Conservation (phyloP, 2,113 vertebrate genomes). For the Callipepla californica region DNA sequence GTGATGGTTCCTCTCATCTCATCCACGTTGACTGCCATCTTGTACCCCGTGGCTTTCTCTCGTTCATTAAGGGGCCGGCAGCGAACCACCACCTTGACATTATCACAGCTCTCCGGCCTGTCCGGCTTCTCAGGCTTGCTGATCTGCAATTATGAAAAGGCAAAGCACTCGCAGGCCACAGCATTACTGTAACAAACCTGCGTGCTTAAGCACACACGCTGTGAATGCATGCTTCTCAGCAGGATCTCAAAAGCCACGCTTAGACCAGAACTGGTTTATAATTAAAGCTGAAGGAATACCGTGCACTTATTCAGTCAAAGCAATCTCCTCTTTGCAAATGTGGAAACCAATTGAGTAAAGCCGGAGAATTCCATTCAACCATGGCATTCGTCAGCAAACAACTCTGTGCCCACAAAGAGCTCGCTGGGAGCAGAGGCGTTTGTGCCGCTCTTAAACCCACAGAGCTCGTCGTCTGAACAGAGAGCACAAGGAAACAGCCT, state of each 20-base stretch:
- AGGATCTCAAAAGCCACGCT: neutral
- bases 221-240: rapidly evolving
- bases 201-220: neutral
- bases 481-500: neutral
- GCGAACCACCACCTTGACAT: constrained; percentile 96
- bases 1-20: constrained; percentile 96
- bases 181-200: rapidly evolving
- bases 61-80: constrained; percentile 95
- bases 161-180: neutral
- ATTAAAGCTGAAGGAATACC: neutral
- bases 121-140: constrained; percentile 90
- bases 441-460: rapidly evolving
- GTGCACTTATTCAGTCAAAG: rapidly evolving
- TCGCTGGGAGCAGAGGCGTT: neutral
- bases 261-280: neutral
- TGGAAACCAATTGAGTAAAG: rapidly evolving
- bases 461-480: rapidly evolving
- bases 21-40: constrained; percentile 89
- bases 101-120: constrained; percentile 89
- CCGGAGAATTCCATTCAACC: rapidly evolving
- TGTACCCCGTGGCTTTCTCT: constrained; percentile 89
- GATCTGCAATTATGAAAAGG: constrained; percentile 73
- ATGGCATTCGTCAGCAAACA: neutral
- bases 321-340: rapidly evolving
- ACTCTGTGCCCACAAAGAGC: neutral